Evolutionary conservation across 2,797 vertebrate genomes (phyloP), one percentile per base, ranked within the genome.

Genomic region (Hybognathus amarus): DNA sequence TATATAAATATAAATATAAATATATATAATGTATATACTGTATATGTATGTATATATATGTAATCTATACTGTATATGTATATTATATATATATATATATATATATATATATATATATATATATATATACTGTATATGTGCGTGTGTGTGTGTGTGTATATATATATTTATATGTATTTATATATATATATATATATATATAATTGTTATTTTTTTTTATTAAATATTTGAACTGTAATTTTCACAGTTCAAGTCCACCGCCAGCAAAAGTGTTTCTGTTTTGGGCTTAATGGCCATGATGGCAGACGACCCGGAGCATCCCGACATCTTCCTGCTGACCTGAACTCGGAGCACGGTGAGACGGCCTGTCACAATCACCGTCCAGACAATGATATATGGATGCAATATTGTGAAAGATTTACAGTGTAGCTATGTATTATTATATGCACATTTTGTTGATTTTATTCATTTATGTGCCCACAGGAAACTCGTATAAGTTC

Each of bases 401-500:
- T 63, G 24, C 24, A 63, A 30, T 30, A 30, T 30, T 63, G 6
- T 17, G 4, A 76, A 67, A n/a, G 12, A 42, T 69, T 24, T 24
- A 13, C 11, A 22, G 9, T 38, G 20, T 11, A 22, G 22, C 3
- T 15, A 4, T 38, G 4, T 27, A 40, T 76, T 5, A 59, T 24
- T 15, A 59, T 24, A 40, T 76, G 22, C 36, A 18, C 4, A 18
- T 40, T 59, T 76, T 76, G 56, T 64, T 9, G 7, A 56, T 15
- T 45, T 45, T 75, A 45, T 67, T 8, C 18, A 20, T 83, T 82
- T 40, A 40, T 77, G 50, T 79, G 61, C 79, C 33, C 76, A 87
- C 87, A 99, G 98, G 98, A 91, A 99, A 99, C 93, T 99, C 97
- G 0, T 99, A 99, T 88, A 99, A 99, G 93, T 99, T 97, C 92